phyloP scores from a whole-genome alignment of 2,797 vertebrate genomes.

The Podargus strigoides region DNA sequence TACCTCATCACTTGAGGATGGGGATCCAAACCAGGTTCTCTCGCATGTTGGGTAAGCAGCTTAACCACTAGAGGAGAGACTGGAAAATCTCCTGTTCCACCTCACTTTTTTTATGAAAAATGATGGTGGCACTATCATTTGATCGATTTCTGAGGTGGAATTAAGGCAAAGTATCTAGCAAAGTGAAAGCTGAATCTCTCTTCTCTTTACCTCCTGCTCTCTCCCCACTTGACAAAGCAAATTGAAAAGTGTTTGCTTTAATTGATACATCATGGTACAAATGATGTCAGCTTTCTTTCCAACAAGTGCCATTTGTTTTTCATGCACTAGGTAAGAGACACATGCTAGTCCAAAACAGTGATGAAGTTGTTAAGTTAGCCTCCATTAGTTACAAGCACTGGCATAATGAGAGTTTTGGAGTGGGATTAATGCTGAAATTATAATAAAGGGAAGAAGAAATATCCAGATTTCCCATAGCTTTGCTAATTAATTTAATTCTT shows the following conservation, averaged over 20 bases:
- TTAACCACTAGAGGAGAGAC: not conserved
- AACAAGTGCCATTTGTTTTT: not conserved
- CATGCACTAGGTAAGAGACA: not conserved
- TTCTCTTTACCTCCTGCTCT: not conserved
- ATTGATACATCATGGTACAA: not conserved
- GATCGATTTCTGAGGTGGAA: not conserved
- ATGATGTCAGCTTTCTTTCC: not conserved
- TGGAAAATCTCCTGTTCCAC: not conserved
- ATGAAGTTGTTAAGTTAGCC: not conserved
- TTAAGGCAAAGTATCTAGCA: not conserved
- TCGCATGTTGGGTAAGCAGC: accelerated
- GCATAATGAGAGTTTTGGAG: not conserved
- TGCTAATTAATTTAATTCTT: not conserved
- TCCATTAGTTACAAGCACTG: not conserved
- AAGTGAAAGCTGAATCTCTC: not conserved
- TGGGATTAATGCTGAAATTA: not conserved
- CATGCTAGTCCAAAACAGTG: not conserved
- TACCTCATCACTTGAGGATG: not conserved
- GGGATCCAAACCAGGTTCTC: not conserved
- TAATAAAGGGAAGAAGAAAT: not conserved
- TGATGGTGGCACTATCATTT: accelerated
- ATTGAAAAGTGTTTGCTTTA: not conserved
- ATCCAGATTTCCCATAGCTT: not conserved
- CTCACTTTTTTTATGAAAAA: not conserved
- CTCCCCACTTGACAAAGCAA: not conserved